Evolutionary conservation across 2,888 invertebrate species (phyloP).

Genomic region (Hoplodrina ambigua): DNA sequence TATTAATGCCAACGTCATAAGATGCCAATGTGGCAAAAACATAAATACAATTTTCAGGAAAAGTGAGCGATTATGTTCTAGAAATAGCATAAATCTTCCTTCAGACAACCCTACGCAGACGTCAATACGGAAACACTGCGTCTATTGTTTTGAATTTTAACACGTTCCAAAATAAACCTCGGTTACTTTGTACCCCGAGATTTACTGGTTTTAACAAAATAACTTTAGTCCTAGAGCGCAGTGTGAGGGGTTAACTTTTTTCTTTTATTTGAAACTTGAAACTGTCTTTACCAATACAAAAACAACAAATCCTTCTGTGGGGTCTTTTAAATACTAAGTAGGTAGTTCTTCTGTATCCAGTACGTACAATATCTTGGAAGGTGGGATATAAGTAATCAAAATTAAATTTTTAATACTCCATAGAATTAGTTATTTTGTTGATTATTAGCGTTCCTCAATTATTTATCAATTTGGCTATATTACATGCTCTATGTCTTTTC

Average conservation of each 20-base stretch:
- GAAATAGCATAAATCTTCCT: neutral
- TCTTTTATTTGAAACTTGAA: constrained; percentile 13
- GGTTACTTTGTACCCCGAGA: constrained; percentile 50
- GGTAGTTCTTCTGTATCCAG: neutral
- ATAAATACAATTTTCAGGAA: too few relatives aligned
- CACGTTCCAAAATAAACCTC: constrained; percentile 64
- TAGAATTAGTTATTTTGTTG: too few relatives aligned
- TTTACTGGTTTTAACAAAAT: constrained; percentile 39
- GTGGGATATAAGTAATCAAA: neutral
- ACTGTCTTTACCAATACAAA: neutral
- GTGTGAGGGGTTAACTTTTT: neutral
- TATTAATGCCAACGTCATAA: too few relatives aligned
- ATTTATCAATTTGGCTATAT: too few relatives aligned
- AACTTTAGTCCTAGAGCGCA: constrained; percentile 20
- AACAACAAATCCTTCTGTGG: neutral
- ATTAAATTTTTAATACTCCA: too few relatives aligned
- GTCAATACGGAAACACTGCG: constrained; percentile 56
- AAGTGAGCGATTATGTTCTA: too few relatives aligned
- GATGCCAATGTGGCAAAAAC: too few relatives aligned
- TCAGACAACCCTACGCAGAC: constrained; percentile 47
- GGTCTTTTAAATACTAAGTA: neutral
- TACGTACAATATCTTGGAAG: neutral
- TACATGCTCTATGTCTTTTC: too few relatives aligned
- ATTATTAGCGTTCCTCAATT: too few relatives aligned
- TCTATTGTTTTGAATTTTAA: constrained; percentile 65